phyloP scores from a whole-genome alignment of 1,140 invertebrate genomes.

The Octopus sinensis region DNA sequence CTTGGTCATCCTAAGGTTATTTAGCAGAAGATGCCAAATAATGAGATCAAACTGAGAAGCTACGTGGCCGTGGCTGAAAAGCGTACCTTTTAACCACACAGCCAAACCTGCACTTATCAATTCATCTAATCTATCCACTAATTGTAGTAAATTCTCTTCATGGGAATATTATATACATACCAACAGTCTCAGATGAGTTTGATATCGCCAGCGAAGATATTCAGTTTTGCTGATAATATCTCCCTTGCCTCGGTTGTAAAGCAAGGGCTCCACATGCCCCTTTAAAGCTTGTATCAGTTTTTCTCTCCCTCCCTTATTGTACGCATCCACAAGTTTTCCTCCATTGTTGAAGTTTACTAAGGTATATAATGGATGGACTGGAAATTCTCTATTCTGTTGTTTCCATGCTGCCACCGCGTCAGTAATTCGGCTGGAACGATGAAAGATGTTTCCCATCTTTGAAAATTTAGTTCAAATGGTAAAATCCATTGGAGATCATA shows the following conservation, averaged over 20 bases:
- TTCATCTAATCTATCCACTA: too few species aligned
- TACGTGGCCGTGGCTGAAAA: too few species aligned
- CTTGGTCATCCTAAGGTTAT: too few species aligned
- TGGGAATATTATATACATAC: constrained; percentile 58
- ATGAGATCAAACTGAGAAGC: too few species aligned
- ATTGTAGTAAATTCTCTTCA: too few species aligned
- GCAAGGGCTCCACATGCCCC: constrained; percentile 82
- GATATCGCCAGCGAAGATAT: constrained; percentile 88
- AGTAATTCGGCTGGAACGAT: neutral
- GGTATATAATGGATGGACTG: constrained; percentile 59
- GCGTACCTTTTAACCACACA: too few species aligned
- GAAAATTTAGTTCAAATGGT: too few species aligned
- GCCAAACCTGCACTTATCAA: too few species aligned
- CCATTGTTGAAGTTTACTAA: constrained; percentile 56
- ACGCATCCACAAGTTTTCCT: constrained; percentile 72
- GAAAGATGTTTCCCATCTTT: neutral
- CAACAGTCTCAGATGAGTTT: constrained; percentile 58
- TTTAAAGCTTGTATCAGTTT: constrained; percentile 80
- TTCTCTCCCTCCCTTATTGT: constrained; percentile 67
- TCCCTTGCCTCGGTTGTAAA: constrained; percentile 86
- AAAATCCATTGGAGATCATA: too few species aligned
- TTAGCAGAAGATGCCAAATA: too few species aligned
- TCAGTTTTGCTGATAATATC: constrained; percentile 84
- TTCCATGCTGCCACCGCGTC: constrained; percentile 58
- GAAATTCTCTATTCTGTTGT: constrained; percentile 58